Conservation (phyloP, 2,888 invertebrate genomes). For the Tetramorium bicarinatum region DNA sequence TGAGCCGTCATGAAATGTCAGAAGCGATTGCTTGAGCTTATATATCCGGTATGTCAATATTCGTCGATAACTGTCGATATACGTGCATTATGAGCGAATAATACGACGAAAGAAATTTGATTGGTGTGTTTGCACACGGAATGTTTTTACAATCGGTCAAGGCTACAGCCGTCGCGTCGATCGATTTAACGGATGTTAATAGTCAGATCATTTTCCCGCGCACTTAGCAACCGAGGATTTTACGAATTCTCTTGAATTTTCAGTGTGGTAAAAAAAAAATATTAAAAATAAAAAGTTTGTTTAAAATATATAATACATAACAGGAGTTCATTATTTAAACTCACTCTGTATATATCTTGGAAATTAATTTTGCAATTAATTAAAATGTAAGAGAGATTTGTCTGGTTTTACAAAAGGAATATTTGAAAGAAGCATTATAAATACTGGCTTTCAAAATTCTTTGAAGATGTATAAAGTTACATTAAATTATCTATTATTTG, state of each 20-base stretch:
- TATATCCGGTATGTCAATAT: constrained; percentile 31
- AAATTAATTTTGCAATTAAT: background rate
- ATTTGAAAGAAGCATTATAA: background rate
- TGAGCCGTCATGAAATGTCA: constrained; percentile 37
- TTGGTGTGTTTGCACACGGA: background rate
- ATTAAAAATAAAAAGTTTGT: background rate
- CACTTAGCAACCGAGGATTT: background rate
- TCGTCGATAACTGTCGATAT: constrained; percentile 16
- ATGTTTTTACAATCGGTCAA: constrained; percentile 23
- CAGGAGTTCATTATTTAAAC: background rate
- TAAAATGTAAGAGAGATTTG: background rate
- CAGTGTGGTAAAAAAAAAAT: background rate
- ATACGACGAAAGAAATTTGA: constrained; percentile 22
- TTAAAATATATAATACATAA: background rate
- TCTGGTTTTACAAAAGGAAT: too few species aligned
- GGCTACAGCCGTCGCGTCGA: constrained; percentile 7
- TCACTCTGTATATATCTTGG: background rate
- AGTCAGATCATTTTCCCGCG: constrained; percentile 16
- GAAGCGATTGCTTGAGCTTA: background rate
- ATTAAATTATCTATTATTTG: background rate
- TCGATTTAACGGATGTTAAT: constrained; percentile 46
- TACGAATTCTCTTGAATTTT: background rate
- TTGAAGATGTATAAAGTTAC: background rate
- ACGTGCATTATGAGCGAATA: background rate
- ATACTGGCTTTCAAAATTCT: background rate